Base-by-base conservation (phyloP, 2,797 vertebrate species). In the Tachyglossus aculeatus region DNA sequence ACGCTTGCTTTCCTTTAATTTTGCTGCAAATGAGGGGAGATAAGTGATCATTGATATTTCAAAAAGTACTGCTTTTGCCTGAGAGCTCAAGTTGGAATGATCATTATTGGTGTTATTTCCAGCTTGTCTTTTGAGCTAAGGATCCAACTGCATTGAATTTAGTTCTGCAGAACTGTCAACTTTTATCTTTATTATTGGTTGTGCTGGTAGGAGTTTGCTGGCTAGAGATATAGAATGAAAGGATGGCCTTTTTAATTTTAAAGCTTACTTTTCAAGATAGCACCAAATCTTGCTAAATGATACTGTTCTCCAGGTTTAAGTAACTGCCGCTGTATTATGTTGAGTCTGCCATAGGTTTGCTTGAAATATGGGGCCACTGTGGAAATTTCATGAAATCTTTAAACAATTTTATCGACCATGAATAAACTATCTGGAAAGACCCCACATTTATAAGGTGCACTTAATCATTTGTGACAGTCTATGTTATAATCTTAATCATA, bases 391-490 rank as follows among this genome's bases (percentile, higher is more conserved):
- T 66, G 60, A 9, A 63, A 34, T 4, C 57, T 64, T 76, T 48
- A 22, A 48, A 59, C 73, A 10, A 32, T 60, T 19, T 71, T 59
- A 63, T 51, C 75, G 40, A 9, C 45, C 64, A 36, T 80, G 71
- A 75, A 48, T 51, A 69, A 39, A 40, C 16, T 57, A 38, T 3
- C n/a, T 60, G 15, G 67, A 27, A 66, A 14, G 50, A 7, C 58
- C 54, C 21, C 64, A 57, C 24, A 61, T 54, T 43, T 51, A 39
- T 54, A 55, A 71, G 18, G 31, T 50, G 16, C 62, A 45, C 59
- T 62, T 36, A 74, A 48, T 41, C 29, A 52, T 32, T 56, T 58
- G n/a, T 61, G 63, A 47, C 27, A 48, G 7, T 65, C 41, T 58
- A 6, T 61, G 15, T n/a, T 50, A n/a, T 52, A 62, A 21, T 33